Base-by-base conservation (phyloP, 2,888 invertebrate genomes). In the Anthophora plumipes region DNA sequence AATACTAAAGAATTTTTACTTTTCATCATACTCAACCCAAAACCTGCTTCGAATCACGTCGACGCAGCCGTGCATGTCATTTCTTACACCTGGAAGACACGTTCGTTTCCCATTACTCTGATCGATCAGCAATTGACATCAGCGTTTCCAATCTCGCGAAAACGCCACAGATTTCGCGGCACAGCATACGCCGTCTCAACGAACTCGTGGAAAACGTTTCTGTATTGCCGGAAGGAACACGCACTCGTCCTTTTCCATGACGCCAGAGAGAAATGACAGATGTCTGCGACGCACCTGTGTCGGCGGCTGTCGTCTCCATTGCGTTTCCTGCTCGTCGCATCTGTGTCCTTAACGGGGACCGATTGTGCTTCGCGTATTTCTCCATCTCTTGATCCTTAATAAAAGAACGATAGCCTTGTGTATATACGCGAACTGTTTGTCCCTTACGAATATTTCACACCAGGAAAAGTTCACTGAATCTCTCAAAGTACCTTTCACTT, bases 211-310 rank as follows among this genome's bases (percentile, higher is more conserved):
- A 20, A 71, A 61, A 76, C 55, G 71, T 60, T 67, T 67, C 63
- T 67, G 66, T 37, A 20, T 71, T 41, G 70, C 64, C 67, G 70
- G 71, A 77, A 72, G 71, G 68, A 63, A 77, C 48, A 39, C 55
- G 31, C 57, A 61, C 55, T 55, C 60, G 60, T 39, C 67, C 22
- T 63, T n/a, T 25, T 31, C 71, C 61, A n/a, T 74, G 57, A 68
- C 22, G 50, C 52, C 48, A 25, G 31, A 69, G 73, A 83, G 77
- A 80, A 82, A 86, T 84, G 80, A 84, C 85, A 84, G 78, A 85
- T 82, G 79, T 77, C 80, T 73, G 20, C 64, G 71, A 64, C 74
- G 60, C 80, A 82, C 77, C 85, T 86, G 83, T 70, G 80, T 76
- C 85, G 54, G n/a, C n/a, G n/a, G 54, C 70, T 75, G 79, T 82